A percentile compares a stretch with the other conserved stretches of the same genome.
Evolutionary conservation across 1,140 invertebrate genomes (phyloP).

Genomic region (Callitettix versicolor): DNA sequence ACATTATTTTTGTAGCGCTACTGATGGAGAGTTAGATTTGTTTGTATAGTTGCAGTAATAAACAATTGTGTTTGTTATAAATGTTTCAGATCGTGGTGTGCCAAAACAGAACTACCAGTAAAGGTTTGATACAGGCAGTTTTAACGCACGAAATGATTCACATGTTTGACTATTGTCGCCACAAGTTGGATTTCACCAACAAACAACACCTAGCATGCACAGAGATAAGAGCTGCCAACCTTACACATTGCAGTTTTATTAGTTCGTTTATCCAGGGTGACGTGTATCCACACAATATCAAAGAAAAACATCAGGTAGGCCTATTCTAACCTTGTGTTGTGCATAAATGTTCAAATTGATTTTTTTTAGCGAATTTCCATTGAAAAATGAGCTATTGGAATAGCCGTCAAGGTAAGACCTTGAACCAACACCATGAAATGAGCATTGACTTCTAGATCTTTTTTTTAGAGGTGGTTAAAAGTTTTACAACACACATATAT

Average conservation of each 20-base stretch:
- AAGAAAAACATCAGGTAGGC: conserved; percentile 59
- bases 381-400: too few relatives aligned
- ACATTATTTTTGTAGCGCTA: neutral
- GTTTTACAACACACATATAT: too few relatives aligned
- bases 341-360: neutral
- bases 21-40: too few relatives aligned
- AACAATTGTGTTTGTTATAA: conserved; percentile 17
- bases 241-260: conserved; percentile 82
- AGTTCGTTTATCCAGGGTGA: conserved; percentile 67
- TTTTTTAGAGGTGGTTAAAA: too few relatives aligned
- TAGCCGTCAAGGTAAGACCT: too few relatives aligned
- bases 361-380: too few relatives aligned
- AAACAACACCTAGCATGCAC: conserved; percentile 90
- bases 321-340: conserved; percentile 21
- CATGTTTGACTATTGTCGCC: conserved; percentile 90
- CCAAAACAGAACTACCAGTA: conserved; percentile 62
- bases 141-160: conserved; percentile 90
- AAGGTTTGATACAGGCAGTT: conserved; percentile 61
- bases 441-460: too few relatives aligned
- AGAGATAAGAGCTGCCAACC: conserved; percentile 83
- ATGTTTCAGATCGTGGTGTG: conserved; percentile 73
- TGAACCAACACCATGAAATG: too few relatives aligned
- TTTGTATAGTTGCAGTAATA: too few relatives aligned
- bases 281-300: conserved; percentile 60
- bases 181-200: conserved; percentile 81